A percentile compares a stretch with the other conserved stretches of the same genome.
Evolutionary conservation across 2,113 vertebrate species (phyloP).

Genomic region (Gobius niger): DNA sequence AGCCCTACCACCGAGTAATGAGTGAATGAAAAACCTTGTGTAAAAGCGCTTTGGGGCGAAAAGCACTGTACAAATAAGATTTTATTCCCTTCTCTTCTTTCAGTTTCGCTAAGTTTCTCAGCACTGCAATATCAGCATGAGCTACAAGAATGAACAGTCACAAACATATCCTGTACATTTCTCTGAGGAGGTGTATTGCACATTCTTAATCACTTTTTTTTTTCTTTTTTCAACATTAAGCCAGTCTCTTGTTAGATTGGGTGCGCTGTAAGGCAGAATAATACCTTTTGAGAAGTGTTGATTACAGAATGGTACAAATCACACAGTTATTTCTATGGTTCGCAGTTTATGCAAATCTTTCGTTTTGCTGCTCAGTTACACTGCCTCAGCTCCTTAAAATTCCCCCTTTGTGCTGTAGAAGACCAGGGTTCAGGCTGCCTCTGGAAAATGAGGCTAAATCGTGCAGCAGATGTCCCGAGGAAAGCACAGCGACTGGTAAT

Average conservation of each 20-base stretch:
- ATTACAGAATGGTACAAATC: slow-evolving; percentile 9
- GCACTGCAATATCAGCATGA: too few relatives aligned
- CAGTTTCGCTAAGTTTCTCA: too few relatives aligned
- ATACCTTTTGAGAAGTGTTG: slow-evolving; percentile 17
- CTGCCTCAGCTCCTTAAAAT: slow-evolving; percentile 34
- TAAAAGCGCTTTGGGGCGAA: too few relatives aligned
- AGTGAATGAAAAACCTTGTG: too few relatives aligned
- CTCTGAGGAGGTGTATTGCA: too few relatives aligned
- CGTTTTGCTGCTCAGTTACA: slow-evolving; percentile 5
- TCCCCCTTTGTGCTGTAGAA: slow-evolving; percentile 26
- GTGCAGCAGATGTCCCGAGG: slow-evolving; percentile 47
- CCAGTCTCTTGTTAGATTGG: neutral
- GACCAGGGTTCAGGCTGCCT: slow-evolving; percentile 34
- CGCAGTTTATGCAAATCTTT: slow-evolving; percentile 33
- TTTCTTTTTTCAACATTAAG: neutral
- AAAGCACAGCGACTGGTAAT: slow-evolving; percentile 22
- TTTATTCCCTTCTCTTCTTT: too few relatives aligned
- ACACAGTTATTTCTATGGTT: neutral
- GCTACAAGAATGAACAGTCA: too few relatives aligned
- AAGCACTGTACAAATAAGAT: too few relatives aligned
- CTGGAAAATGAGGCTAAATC: slow-evolving; percentile 37
- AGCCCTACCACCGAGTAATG: too few relatives aligned
- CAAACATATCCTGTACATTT: too few relatives aligned
- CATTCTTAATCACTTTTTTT: too few relatives aligned
- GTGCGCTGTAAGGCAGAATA: neutral